Evolutionary conservation across 2,113 vertebrate species (phyloP), one percentile per base, ranked within the genome.

Genomic region (Plectropomus leopardus): DNA sequence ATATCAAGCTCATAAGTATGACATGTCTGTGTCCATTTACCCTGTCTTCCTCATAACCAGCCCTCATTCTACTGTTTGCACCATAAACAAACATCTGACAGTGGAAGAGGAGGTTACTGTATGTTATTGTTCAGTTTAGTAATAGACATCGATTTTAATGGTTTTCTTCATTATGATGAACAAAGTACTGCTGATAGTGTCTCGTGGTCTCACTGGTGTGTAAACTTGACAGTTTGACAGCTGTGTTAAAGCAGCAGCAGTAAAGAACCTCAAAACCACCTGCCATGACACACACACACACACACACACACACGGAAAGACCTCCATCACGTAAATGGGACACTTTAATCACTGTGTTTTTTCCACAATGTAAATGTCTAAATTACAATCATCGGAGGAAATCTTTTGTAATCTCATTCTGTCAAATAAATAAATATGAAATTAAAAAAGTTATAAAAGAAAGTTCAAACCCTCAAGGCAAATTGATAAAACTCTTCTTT

Each of bases 271-370:
- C 70, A 78, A 78, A 85, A 78, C 69, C 76, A 80, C 69, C 68
- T 65, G 79, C 76, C 81, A 86, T 86, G 54, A 67, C 70, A 83
- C 69, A 68, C 7, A 48, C 45, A n/a, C 9, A 34, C n/a, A n/a
- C n/a, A n/a, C n/a, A 67, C 70, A 83, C 69, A 68, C 24, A 11
- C 16, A 58, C 86, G 86, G 89, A 90, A 90, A 88, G 72, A 77
- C 54, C 59, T 58, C n/a, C 19, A 50, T 44, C 34, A 34, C 8
- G 14, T 40, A 75, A 54, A 74, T 65, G 73, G 74, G 66, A 86
- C 67, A 51, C 9, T 71, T 79, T 54, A 80, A 72, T 60, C 71
- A n/a, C n/a, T 55, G 45, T 30, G 60, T 64, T 19, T 61, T 78
- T 80, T 82, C 84, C 79, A 76, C 76, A 34, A 3, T 47, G 69